Percentiles rank a stretch among this genome's conserved stretches.
Conservation (phyloP, 2,113 vertebrate genomes). For the Tichodroma muraria region DNA sequence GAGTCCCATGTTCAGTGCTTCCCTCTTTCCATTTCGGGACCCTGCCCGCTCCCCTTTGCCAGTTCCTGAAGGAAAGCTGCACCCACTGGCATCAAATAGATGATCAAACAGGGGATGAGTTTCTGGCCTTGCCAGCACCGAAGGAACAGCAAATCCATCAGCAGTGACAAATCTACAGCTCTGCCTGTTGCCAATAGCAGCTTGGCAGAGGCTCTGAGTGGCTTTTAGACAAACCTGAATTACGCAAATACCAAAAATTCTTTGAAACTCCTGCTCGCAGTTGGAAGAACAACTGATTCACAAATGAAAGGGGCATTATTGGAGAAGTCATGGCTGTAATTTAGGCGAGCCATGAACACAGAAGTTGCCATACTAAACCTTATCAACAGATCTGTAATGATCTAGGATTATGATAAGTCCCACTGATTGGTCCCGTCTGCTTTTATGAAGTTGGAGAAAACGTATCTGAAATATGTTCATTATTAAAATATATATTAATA, state of each 20-base stretch:
- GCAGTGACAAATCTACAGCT: not conserved
- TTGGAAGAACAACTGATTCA: constrained; percentile 9
- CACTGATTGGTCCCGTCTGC: not conserved
- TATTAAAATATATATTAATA: not conserved
- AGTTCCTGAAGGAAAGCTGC: not conserved
- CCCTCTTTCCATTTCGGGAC: not conserved
- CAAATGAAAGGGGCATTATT: constrained; percentile 41
- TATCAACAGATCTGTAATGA: not conserved
- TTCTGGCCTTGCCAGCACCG: not conserved
- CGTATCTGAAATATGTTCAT: not conserved
- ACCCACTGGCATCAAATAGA: not conserved
- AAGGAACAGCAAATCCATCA: not conserved
- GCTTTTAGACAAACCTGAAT: constrained; percentile 29
- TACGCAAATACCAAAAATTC: constrained; percentile 51
- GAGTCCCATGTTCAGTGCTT: not conserved
- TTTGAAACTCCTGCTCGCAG: constrained; percentile 3
- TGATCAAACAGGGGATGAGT: not conserved
- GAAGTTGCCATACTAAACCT: not conserved
- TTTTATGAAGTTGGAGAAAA: not conserved
- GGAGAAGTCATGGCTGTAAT: not conserved
- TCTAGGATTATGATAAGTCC: not conserved
- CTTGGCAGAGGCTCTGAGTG: not conserved
- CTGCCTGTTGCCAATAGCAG: not conserved
- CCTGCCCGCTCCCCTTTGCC: not conserved
- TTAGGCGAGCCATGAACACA: not conserved